Evolutionary conservation across 2,113 vertebrate genomes (phyloP), one percentile per base, ranked within the genome.

Genomic region (Trinectes maculatus): DNA sequence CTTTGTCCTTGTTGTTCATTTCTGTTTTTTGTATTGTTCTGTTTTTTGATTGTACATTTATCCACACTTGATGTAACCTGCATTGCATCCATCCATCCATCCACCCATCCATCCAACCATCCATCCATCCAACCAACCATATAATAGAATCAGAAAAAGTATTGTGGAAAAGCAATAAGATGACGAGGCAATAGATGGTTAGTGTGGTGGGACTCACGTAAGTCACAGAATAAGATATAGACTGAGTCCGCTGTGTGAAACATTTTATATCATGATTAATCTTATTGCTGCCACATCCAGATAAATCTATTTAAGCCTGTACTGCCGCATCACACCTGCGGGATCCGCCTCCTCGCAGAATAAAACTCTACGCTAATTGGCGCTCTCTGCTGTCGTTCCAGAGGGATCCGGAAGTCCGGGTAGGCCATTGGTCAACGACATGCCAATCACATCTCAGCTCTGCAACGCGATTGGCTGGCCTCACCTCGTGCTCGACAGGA

Each of bases 291-390:
- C 8, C 3, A 26, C 16, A 26, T 16, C 13, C 2, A 28, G 29
- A 37, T 63, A 62, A 56, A 67, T 51, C 64, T 33, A 3, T 33
- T 42, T 13, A 49, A 62, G 5, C 21, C 7, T 36, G 37, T 52
- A 29, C 62, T 29, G 28, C 69, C 58, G 56, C 24, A 13, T 71
- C 71, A 78, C 89, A 91, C 87, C 85, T 91, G 86, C 61, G 10
- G 11, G 40, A 1, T 48, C 86, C 68, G 44, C 86, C 83, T 76
- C 57, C 64, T 67, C 46, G 44, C 70, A 78, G 77, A 87, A 89
- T 91, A 87, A 85, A 91, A 0, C 36, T 63, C 31, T 2, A 11
- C 55, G 0, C 0, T 36, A 67, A 86, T 85, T 89, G 84, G 84
- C 25, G 55, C 0, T 1, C 3, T 3, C 0, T 15, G 10, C 3